Conservation (phyloP, 2,113 vertebrate species). For the Spheniscus mendiculus region DNA sequence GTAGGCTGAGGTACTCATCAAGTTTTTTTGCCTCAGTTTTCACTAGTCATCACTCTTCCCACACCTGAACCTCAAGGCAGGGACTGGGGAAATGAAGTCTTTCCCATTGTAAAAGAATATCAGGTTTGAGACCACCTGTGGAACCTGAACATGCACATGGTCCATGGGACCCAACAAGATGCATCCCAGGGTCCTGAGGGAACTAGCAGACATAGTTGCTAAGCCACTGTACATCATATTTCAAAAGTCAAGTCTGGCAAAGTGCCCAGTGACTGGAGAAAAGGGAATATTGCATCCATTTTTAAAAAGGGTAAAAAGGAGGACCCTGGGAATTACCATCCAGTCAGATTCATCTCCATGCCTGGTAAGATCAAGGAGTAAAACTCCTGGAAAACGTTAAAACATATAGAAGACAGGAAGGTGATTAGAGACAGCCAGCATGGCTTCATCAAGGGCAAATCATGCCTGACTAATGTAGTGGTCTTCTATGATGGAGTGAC, state of each 20-base stretch:
- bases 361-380: neutral
- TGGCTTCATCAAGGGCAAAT: neutral
- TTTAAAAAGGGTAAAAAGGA: neutral
- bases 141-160: neutral
- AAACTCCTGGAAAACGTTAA: neutral
- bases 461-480: neutral
- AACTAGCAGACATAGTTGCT: neutral
- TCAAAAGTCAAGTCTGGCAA: neutral
- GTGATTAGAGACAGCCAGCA: neutral
- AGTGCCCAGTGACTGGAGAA: neutral
- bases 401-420: neutral
- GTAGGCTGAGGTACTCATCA: neutral
- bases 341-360: neutral
- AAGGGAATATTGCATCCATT: neutral
- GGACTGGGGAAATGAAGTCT: neutral
- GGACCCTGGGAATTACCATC: neutral
- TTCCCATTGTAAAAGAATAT: neutral
- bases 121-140: neutral
- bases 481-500: neutral
- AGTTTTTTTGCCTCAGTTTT: neutral
- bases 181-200: neutral
- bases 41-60: neutral
- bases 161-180: neutral
- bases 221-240: neutral
- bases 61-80: neutral